A percentile compares a stretch with the other conserved stretches of the same genome.
Conservation (phyloP, 2,888 invertebrate species). For the Iselma pallidipennis region DNA sequence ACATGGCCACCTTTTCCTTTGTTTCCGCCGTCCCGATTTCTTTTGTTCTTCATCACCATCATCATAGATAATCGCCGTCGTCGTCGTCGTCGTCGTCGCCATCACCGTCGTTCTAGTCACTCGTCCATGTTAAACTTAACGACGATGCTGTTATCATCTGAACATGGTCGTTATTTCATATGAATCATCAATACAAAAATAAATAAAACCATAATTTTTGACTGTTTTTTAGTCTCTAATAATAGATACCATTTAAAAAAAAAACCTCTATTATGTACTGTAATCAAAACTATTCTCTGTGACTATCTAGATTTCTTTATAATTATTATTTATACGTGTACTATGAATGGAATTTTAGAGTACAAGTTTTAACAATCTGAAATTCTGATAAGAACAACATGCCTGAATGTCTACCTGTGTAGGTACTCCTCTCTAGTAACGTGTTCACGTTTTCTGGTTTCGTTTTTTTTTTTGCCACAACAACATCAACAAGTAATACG, state of each 20-base stretch:
- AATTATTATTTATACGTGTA: not conserved
- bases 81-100: no score
- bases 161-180: no score
- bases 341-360: not conserved
- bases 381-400: constrained; percentile 32
- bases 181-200: no score
- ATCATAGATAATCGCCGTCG: no score
- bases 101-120: no score
- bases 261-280: not conserved
- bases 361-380: constrained; percentile 26
- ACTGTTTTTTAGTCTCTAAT: no score
- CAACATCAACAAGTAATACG: not conserved
- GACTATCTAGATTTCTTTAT: not conserved
- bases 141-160: no score
- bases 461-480: not conserved
- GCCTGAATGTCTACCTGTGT: constrained; percentile 22
- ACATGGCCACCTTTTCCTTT: not conserved
- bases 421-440: no score
- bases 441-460: constrained; percentile 17
- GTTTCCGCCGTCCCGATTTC: constrained; percentile 3
- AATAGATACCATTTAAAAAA: not conserved
- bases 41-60: not conserved
- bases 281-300: not conserved
- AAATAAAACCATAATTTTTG: no score
- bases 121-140: no score